Conservation (phyloP, 2,113 vertebrate genomes). For the Oceanites oceanicus region DNA sequence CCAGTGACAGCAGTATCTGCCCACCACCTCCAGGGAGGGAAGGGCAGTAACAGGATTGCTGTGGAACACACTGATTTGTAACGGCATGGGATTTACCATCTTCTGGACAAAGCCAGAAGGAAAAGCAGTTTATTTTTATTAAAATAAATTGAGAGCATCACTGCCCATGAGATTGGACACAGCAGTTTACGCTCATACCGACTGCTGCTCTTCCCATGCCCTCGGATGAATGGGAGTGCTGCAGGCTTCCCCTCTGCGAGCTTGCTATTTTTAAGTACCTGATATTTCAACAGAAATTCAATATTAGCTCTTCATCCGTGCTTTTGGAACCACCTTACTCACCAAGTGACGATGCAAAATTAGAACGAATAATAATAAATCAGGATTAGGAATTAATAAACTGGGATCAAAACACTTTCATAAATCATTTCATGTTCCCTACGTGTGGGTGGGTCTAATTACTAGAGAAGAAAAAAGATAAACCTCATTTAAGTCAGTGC, state of each 20-base stretch:
- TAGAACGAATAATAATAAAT: not conserved
- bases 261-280: not conserved
- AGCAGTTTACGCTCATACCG: accelerated
- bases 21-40: not conserved
- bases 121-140: not conserved
- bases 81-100: not conserved
- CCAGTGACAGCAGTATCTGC: not conserved
- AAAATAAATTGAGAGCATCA: not conserved
- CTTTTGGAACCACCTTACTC: not conserved
- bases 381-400: not conserved
- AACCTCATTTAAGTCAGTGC: not conserved
- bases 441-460: not conserved
- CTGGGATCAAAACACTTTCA: not conserved
- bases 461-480: not conserved
- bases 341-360: not conserved
- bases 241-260: constrained; percentile 2
- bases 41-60: not conserved
- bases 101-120: not conserved
- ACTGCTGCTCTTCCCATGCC: not conserved
- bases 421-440: not conserved
- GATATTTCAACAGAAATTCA: not conserved
- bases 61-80: not conserved
- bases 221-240: not conserved
- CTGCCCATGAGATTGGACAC: not conserved
- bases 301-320: not conserved